A percentile compares a stretch with the other conserved stretches of the same genome.
These are phyloP conservation scores for Cricetomys ansorgei DNA, from an alignment of 2,113 vertebrate genomes.

Conservation along the genomic window DNA sequence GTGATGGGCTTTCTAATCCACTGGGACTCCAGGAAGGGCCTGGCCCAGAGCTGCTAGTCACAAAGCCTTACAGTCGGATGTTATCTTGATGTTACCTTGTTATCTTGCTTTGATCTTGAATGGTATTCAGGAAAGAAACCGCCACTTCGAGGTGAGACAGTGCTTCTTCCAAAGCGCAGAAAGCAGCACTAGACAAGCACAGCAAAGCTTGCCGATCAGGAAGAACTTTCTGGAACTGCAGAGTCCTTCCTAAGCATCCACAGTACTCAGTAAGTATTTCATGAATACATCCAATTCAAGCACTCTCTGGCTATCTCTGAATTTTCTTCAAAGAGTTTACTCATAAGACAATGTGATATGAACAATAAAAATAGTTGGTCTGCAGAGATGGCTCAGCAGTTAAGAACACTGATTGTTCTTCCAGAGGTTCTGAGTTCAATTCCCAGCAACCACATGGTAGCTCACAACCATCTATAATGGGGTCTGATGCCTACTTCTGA, in stretches of 20 bases:
- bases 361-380: neutral
- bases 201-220: neutral
- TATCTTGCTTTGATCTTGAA: too few relatives aligned
- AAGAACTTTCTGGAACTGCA: neutral
- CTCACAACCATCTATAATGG: too few relatives aligned
- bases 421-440: too few relatives aligned
- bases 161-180: neutral
- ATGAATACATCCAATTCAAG: neutral
- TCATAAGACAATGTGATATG: neutral
- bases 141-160: accelerated
- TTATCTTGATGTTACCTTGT: neutral
- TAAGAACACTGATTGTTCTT: too few relatives aligned
- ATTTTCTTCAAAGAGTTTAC: neutral
- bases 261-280: neutral
- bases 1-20: neutral
- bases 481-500: too few relatives aligned
- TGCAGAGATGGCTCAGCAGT: too few relatives aligned
- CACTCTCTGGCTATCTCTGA: neutral
- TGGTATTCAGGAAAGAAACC: neutral
- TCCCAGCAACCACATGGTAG: too few relatives aligned
- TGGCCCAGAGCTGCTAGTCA: neutral
- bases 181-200: neutral
- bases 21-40: neutral
- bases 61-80: neutral
- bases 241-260: neutral